phyloP scores from a whole-genome alignment of 2,113 vertebrate genomes.

The Podiceps cristatus region DNA sequence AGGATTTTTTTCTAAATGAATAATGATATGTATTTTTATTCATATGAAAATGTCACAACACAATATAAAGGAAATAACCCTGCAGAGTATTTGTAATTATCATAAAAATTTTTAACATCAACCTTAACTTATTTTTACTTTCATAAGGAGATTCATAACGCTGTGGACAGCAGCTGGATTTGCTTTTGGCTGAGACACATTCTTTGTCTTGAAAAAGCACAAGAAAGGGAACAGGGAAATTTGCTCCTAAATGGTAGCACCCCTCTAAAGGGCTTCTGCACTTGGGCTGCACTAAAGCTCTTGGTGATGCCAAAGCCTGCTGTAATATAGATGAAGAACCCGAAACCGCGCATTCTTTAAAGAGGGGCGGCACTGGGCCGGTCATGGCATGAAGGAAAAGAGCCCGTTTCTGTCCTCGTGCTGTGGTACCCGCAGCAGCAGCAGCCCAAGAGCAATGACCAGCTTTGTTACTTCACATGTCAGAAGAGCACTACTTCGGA shows the following conservation, averaged over 20 bases:
- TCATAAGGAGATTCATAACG: neutral
- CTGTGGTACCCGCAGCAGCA: accelerated
- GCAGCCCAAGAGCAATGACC: neutral
- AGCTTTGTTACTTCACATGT: neutral
- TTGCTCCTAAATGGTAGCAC: neutral
- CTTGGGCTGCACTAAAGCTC: too few species aligned
- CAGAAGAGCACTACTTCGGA: neutral
- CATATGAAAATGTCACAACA: neutral
- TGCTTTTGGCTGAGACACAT: neutral
- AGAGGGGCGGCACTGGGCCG: neutral
- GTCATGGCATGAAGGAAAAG: neutral
- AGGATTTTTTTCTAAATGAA: neutral
- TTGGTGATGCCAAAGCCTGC: neutral
- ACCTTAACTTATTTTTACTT: neutral
- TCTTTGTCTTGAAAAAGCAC: neutral
- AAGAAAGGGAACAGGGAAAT: neutral
- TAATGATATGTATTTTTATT: neutral
- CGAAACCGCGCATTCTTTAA: neutral
- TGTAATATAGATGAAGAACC: neutral
- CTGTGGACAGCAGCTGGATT: neutral
- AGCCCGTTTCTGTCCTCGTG: neutral
- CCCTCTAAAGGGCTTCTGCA: neutral
- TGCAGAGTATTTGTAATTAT: neutral
- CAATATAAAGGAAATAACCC: neutral
- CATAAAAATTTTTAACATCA: neutral